Base-by-base conservation (phyloP, 2,113 vertebrate genomes). In the Chauna torquata region DNA sequence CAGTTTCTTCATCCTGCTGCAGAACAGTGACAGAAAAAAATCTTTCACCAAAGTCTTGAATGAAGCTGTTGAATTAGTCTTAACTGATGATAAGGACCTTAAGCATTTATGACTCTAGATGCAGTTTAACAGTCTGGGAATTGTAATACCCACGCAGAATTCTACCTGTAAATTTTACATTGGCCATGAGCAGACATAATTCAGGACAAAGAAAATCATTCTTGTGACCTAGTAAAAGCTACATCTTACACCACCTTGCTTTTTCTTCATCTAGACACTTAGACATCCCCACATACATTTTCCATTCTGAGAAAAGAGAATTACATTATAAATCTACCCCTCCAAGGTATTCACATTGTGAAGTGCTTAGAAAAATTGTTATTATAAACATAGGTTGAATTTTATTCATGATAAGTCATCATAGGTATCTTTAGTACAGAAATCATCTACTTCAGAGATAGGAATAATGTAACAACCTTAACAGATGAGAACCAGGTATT, bases 131-230 rank as follows among this genome's bases (percentile, higher is more conserved):
- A n/a, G 11, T 7, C n/a, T 66, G 57, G 28, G 6, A 79, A 81
- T 3, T 49, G 3, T 24, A 57, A 62, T 45, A 45, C 5, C 6
- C 38, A 6, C 27, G 10, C 3, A 66, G 10, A 70, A 36, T 70
- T 12, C 17, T 49, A 42, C 32, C 7, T 64, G 75, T 75, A 81
- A 54, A 11, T 2, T 61, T 77, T 7, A 27, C 3, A 24, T 14
- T 66, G 30, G 2, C 8, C 8, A 27, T 3, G 1, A 81, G 3
- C 12, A 82, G 0, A 2, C 11, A 22, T 3, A 14, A 32, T 74
- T 65, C 18, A 58, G 19, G 27, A 64, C 4, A 58, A 61, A 1
- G 3, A 75, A 49, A 0, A n/a, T 17, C 3, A 3, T 88, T 74
- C 5, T 82, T n/a, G 45, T 62, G 5, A 34, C 5, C 24, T 30